A percentile compares a stretch with the other conserved stretches of the same genome.
Conservation (phyloP, 2,888 invertebrate species). For the Gandaritis pyraliata region DNA sequence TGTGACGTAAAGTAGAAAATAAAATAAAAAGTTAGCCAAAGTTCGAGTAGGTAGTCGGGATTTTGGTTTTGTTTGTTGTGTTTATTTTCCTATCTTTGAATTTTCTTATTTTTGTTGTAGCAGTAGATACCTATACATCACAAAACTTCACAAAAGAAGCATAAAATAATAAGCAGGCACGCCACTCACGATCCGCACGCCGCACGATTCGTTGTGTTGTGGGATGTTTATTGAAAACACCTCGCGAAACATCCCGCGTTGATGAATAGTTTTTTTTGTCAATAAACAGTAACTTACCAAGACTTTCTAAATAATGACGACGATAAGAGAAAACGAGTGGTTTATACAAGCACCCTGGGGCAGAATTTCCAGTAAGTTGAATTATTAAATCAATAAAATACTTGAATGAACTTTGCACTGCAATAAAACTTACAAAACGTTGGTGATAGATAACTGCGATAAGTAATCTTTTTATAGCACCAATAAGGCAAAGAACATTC, state of each 20-base stretch:
- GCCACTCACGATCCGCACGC: neutral
- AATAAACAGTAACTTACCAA: constrained; percentile 17
- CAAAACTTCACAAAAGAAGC: too few species aligned
- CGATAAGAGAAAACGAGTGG: constrained; percentile 71
- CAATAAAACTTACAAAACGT: neutral
- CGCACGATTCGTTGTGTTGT: too few species aligned
- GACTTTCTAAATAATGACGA: constrained; percentile 48
- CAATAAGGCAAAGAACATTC: constrained; percentile 6
- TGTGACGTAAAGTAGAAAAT: too few species aligned
- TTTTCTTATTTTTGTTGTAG: too few species aligned
- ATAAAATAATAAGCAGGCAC: too few species aligned
- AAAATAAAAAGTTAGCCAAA: too few species aligned
- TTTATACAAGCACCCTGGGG: constrained; percentile 78
- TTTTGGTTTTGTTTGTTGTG: too few species aligned
- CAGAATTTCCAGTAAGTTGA: constrained; percentile 68
- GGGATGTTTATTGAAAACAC: neutral
- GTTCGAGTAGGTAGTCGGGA: too few species aligned
- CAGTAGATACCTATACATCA: too few species aligned
- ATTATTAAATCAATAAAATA: constrained; percentile 29
- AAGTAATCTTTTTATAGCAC: constrained; percentile 8
- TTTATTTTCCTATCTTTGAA: too few species aligned
- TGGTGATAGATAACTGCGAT: neutral
- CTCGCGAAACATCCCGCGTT: neutral
- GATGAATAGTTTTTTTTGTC: constrained; percentile 13
- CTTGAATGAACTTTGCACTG: constrained; percentile 29